Evolutionary conservation across 2,888 invertebrate species (phyloP).

Genomic region (Heteromyza rotundicornis): DNA sequence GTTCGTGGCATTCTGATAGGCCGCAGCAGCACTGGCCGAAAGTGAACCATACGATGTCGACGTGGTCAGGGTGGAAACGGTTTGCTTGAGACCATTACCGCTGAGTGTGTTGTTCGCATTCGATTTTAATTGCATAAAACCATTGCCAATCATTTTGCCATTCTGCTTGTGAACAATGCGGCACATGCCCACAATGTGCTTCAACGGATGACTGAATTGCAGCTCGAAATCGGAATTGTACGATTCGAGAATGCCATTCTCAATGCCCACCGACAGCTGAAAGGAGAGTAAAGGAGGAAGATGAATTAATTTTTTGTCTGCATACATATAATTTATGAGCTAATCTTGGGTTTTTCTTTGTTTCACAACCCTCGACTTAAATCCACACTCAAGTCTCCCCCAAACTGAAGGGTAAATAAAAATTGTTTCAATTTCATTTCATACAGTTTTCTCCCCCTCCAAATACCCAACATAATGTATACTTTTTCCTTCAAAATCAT

Average conservation of each 20-base stretch:
- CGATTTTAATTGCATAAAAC: conserved; percentile 56
- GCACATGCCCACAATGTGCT: conserved; percentile 67
- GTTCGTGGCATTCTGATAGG: conserved; percentile 42
- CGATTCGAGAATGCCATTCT: conserved; percentile 73
- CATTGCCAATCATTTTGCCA: conserved; percentile 53
- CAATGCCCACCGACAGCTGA: conserved; percentile 76
- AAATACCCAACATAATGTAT: no score
- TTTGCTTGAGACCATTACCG: conserved; percentile 38
- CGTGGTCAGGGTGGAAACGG: conserved; percentile 43
- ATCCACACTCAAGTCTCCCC: no score
- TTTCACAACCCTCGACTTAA: no score
- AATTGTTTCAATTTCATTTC: no score
- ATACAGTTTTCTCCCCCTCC: no score
- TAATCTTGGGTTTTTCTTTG: no score
- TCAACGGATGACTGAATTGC: conserved; percentile 70
- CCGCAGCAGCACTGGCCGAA: conserved; percentile 50
- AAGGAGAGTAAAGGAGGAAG: conserved; percentile 33
- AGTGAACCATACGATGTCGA: conserved; percentile 57
- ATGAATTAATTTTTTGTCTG: no score
- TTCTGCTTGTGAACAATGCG: conserved; percentile 58
- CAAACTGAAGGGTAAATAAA: no score
- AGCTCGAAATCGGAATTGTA: conserved; percentile 76
- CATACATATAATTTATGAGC: no score
- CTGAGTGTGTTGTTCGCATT: conserved; percentile 20
- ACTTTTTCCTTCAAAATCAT: no score